Base-by-base conservation (phyloP, 2,113 vertebrate species). In the Oreochromis aureus region DNA sequence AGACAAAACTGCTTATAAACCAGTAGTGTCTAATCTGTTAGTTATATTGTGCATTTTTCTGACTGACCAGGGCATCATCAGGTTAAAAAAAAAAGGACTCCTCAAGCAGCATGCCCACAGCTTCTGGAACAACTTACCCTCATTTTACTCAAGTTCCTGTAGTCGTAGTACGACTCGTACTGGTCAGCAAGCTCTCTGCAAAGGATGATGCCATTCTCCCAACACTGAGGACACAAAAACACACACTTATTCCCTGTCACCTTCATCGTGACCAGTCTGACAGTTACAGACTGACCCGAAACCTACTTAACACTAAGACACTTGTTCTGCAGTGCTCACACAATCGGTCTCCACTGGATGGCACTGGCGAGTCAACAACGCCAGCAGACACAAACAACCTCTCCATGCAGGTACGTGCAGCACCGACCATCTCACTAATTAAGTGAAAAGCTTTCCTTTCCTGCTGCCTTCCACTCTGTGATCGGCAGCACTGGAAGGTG, bases 121-220 rank as follows among this genome's bases (percentile, higher is more conserved):
- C 22, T 76, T 41, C 34, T 71, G 32, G 6, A 44, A 54, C 12
- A 83, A 86, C 96, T 97, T 96, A 99, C 99, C 97, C 98, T 97
- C 98, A 99, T 99, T 95, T 99, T 99, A 97, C 99, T 99, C 93
- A 99, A 95, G 94, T 99, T 99, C 90, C 99, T 97, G 96, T 99
- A 99, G 96, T 99, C 99, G 30, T 99, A 99, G 92, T 98, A 99
- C 32, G 97, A 97, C 94, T 99, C 98, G 6, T 99, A 99, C 81
- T 99, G 98, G 89, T 99, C 98, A 2, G 99, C 99, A 86, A 99
- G 97, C 95, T 99, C 99, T 89, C 98, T 96, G 96, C 99, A 99
- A 69, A 99, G 95, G 92, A 99, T 97, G 92, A 99, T 99, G 84
- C 98, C 99, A 18, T 99, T 99, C 94, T 99, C 99, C 99, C 99